Percentiles rank a stretch among this genome's conserved stretches.
These are phyloP conservation scores for Aricia agestis DNA, from an alignment of 1,140 invertebrate genomes.

Conservation along the genomic window DNA sequence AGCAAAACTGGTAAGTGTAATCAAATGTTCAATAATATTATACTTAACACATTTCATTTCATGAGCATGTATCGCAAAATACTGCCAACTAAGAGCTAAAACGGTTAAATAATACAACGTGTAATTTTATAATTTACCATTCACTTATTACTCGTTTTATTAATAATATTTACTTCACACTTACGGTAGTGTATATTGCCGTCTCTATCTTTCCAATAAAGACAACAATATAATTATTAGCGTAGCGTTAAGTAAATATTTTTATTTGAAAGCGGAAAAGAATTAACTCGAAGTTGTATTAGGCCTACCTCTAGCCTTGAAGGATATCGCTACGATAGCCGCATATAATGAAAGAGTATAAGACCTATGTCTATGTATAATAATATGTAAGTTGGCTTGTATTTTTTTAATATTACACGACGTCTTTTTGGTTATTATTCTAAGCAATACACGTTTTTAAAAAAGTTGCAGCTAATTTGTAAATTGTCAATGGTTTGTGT, in stretches of 20 bases:
- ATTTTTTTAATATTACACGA: background rate
- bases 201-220: too few species aligned
- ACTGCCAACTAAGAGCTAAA: background rate
- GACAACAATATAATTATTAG: background rate
- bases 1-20: too few species aligned
- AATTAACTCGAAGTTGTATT: background rate
- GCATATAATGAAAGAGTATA: background rate
- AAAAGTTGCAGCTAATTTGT: background rate
- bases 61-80: background rate
- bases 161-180: too few species aligned
- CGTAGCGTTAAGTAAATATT: too few species aligned
- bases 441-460: background rate
- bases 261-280: background rate
- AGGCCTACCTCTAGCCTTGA: conserved; percentile 3
- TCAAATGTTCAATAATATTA: too few species aligned
- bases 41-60: too few species aligned
- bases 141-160: background rate
- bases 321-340: background rate
- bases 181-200: too few species aligned
- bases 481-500: too few species aligned
- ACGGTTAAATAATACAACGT: background rate
- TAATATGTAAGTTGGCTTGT: background rate
- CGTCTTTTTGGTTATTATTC: background rate
- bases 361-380: background rate
- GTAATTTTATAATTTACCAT: background rate